Conservation (phyloP, 2,888 invertebrate genomes). For the Megaustenia siamemsis region DNA sequence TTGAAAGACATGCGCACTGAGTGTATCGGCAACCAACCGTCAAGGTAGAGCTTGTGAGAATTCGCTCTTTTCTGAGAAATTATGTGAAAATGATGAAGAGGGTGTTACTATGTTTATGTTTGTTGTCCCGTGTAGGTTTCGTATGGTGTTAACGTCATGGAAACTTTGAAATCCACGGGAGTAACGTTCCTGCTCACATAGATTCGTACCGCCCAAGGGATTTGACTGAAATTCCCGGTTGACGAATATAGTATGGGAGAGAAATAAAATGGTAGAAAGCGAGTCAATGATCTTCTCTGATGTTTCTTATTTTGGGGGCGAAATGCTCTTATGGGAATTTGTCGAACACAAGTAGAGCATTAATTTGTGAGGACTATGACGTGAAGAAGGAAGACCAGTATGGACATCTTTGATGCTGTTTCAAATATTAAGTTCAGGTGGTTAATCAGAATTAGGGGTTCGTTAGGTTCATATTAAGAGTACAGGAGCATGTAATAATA, state of each 20-base stretch:
- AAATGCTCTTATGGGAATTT: conserved; percentile 25
- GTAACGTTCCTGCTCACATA: not conserved
- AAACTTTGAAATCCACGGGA: conserved; percentile 26
- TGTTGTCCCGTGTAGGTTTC: conserved; percentile 34
- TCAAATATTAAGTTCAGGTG: not conserved
- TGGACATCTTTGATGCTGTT: not conserved
- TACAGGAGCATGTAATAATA: too few species aligned
- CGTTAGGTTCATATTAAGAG: not conserved
- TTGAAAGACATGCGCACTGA: conserved; percentile 28
- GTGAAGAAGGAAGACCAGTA: not conserved
- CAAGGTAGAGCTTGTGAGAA: conserved; percentile 31
- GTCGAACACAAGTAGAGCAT: not conserved
- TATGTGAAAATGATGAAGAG: conserved; percentile 47
- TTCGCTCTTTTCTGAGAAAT: conserved; percentile 21
- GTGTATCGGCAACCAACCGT: conserved; percentile 32
- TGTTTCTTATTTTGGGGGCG: not conserved
- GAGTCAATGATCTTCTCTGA: conserved; percentile 2
- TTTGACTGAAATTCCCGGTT: conserved; percentile 18
- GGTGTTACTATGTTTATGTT: conserved; percentile 38
- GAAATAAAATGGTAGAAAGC: not conserved
- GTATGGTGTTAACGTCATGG: conserved; percentile 23
- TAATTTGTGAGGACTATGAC: not conserved
- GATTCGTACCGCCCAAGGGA: not conserved
- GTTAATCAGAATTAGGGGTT: not conserved
- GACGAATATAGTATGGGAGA: conserved; percentile 34